phyloP scores from a whole-genome alignment of 2,797 vertebrate genomes.

The Sus cebifrons region DNA sequence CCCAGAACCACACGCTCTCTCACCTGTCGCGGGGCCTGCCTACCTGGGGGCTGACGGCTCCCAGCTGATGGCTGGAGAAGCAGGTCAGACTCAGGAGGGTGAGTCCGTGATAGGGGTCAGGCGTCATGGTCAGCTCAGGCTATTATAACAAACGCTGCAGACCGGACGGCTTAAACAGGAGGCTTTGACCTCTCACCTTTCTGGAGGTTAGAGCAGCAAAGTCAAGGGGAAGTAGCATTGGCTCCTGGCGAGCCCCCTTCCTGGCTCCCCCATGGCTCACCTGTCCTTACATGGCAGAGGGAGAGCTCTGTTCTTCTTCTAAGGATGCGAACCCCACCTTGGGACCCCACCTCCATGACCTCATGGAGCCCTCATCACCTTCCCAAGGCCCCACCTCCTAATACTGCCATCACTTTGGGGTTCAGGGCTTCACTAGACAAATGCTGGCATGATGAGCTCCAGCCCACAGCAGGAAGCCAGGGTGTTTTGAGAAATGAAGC shows the following conservation, averaged over 20 bases:
- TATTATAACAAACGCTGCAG: not conserved
- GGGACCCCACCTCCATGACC: not conserved
- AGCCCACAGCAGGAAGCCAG: not conserved
- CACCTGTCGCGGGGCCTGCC: too few species aligned
- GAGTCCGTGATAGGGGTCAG: not conserved
- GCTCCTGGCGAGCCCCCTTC: too few species aligned
- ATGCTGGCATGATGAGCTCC: not conserved
- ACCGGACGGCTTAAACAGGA: accelerated
- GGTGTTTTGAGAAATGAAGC: not conserved
- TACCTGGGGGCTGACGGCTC: too few species aligned
- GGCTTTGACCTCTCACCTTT: not conserved
- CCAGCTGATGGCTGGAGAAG: too few species aligned
- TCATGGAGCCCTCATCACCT: too few species aligned
- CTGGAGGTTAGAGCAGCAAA: not conserved
- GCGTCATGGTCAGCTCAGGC: not conserved
- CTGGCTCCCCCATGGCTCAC: not conserved
- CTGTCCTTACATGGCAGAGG: not conserved
- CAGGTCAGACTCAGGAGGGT: not conserved
- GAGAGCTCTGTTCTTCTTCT: not conserved
- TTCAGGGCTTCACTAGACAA: not conserved
- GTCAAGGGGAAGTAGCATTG: accelerated
- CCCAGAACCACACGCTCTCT: too few species aligned
- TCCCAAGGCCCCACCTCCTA: not conserved
- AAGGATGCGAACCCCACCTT: accelerated
- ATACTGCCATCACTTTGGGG: not conserved